Evolutionary conservation across 2,888 invertebrate species (phyloP).

Genomic region (Endotricha flammealis): DNA sequence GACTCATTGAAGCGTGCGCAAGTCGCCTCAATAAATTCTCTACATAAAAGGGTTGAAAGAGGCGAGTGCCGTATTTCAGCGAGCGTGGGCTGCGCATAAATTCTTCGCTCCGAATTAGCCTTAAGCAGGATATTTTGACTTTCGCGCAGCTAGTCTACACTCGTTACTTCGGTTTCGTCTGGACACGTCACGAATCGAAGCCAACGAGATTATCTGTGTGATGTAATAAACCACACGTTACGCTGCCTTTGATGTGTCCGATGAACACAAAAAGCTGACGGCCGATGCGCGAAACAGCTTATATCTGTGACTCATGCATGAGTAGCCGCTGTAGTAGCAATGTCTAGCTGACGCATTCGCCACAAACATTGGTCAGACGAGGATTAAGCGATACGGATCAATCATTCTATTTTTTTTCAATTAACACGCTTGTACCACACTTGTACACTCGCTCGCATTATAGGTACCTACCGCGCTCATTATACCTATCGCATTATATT

Average conservation of each 20-base stretch:
- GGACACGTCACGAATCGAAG: conserved; percentile 15
- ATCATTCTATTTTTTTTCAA: conserved; percentile 11
- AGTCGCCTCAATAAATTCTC: conserved; percentile 64
- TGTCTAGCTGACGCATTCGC: conserved; percentile 9
- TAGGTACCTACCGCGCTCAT: no score
- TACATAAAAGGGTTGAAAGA: conserved; percentile 68
- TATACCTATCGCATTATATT: not conserved
- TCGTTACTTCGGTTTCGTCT: conserved; percentile 18
- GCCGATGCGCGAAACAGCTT: conserved; percentile 10
- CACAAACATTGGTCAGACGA: conserved; percentile 6
- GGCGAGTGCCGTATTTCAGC: conserved; percentile 65
- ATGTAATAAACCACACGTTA: conserved; percentile 17
- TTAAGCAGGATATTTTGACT: conserved; percentile 67
- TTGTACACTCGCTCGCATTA: no score
- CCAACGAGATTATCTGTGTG: conserved; percentile 18
- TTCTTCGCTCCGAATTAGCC: conserved; percentile 63
- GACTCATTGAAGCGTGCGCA: conserved; percentile 53
- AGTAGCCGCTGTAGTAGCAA: conserved; percentile 12
- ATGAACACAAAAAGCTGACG: conserved; percentile 16
- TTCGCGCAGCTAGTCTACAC: conserved; percentile 50
- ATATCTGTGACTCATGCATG: conserved; percentile 14
- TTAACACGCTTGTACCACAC: conserved; percentile 6
- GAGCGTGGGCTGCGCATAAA: conserved; percentile 66
- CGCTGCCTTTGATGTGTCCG: conserved; percentile 16
- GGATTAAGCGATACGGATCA: conserved; percentile 11